Percentiles rank a stretch among this genome's conserved stretches.
phyloP scores from a whole-genome alignment of 2,888 invertebrate genomes.

The Drosophila infuscata region DNA sequence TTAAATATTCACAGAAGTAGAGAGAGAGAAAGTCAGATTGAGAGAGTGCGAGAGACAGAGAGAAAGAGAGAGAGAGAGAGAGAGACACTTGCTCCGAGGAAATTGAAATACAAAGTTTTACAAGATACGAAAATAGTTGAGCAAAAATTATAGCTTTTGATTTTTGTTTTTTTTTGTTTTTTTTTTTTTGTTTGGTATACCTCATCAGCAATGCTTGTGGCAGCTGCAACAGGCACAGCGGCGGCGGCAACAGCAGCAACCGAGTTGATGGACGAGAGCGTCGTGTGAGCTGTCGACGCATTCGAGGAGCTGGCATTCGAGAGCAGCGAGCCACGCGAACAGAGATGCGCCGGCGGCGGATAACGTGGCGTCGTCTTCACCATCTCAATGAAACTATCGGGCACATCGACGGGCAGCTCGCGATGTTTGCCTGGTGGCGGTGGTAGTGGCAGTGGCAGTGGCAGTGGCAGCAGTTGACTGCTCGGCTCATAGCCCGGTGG shows the following conservation, averaged over 20 bases:
- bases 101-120: constrained; percentile 11
- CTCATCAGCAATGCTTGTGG: constrained; percentile 52
- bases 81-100: constrained; percentile 1
- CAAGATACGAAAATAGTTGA: constrained; percentile 12
- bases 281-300: constrained; percentile 70
- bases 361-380: constrained; percentile 91
- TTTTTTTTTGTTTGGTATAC: constrained; percentile 55
- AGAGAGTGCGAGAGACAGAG: neutral
- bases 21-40: neutral
- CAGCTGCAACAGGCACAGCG: constrained; percentile 21
- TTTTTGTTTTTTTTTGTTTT: neutral
- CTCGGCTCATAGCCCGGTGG: constrained; percentile 83
- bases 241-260: constrained; percentile 10
- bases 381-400: constrained; percentile 93
- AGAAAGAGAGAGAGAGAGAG: neutral
- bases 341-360: constrained; percentile 86
- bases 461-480: constrained; percentile 26
- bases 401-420: constrained; percentile 94
- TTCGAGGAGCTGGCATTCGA: constrained; percentile 77
- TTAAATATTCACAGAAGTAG: neutral
- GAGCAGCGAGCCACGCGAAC: constrained; percentile 82
- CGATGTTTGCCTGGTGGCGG: constrained; percentile 83
- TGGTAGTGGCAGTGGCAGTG: constrained; percentile 14
- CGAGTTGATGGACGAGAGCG: constrained; percentile 49
- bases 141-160: constrained; percentile 18